Evolutionary conservation across 1,140 invertebrate genomes (phyloP), one percentile per base, ranked within the genome.

Genomic region (Druon quercuslanigerum): DNA sequence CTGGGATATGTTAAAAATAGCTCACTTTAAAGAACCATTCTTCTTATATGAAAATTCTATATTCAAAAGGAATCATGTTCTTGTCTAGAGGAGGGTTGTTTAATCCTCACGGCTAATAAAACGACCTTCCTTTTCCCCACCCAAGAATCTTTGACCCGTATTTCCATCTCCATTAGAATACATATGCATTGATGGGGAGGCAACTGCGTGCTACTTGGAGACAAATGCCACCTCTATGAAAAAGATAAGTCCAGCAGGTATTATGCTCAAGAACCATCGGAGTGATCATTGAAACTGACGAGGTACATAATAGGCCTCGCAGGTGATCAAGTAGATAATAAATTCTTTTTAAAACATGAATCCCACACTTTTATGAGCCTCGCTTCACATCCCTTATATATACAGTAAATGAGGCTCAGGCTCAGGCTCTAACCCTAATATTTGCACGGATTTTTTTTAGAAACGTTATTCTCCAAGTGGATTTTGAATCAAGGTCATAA

Each of bases 171-270:
- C 33, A 66, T 66, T 66, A 66, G 60, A 66, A 66, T 66, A 66
- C 19, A 8, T 19, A 57, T 66, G 25, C 40, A 8, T 14, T 66
- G 25, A 40, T 40, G 57, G 57, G 25, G 57, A 66, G 60, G 60
- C 60, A 66, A 66, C 60, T 66, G 60, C 60, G 33, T 66, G 33
- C 60, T 66, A 66, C 60, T 66, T 66, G 20, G 60, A 66, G 60
- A 66, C 60, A 66, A 66, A 66, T 66, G 33, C 20, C 60, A 66
- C 60, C 60, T 33, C 60, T 66, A 66, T 66, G 16, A 66, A 66
- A 66, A 66, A 66, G 60, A 46, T 46, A 33, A 66, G 60, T 66
- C 25, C 60, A 40, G 60, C 60, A 66, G 60, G 60, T 66, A 66
- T 66, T 66, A 16, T 66, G 14, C 60, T 66, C 33, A 40, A 40